Conservation (phyloP, 1,140 invertebrate genomes). For the Aethina tumida region DNA sequence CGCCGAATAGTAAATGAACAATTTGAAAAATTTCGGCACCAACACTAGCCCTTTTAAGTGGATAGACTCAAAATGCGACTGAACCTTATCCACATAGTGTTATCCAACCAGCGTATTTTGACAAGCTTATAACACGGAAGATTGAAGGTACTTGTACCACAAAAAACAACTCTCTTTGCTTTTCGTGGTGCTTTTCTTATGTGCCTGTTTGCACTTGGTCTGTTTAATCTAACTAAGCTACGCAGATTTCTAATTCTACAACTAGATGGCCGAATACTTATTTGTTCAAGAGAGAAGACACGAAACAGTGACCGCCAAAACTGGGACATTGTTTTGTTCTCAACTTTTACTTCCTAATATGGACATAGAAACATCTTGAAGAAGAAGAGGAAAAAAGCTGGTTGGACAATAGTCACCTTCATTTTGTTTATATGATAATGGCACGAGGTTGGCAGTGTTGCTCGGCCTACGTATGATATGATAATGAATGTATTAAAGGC, state of each 20-base stretch:
- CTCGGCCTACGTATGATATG: constrained; percentile 32
- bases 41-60: background rate
- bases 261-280: background rate
- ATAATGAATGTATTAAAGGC: constrained; percentile 24
- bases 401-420: constrained; percentile 16
- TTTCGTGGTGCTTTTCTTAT: no score
- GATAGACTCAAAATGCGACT: background rate
- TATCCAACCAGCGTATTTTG: background rate
- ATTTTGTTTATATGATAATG: constrained; percentile 24
- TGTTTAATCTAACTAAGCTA: constrained; percentile 3
- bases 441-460: constrained; percentile 32
- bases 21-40: background rate
- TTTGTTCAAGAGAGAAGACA: background rate
- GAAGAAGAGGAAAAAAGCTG: constrained; percentile 20
- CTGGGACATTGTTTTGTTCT: background rate
- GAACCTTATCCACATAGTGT: background rate
- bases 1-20: no score
- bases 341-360: constrained; percentile 1
- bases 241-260: constrained; percentile 1
- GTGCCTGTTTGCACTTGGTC: background rate
- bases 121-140: no score
- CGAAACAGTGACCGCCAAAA: background rate
- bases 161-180: no score
- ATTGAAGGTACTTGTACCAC: no score
- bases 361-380: constrained; percentile 9